Conservation (phyloP, 2,888 invertebrate species). For the Orthosia incerta region DNA sequence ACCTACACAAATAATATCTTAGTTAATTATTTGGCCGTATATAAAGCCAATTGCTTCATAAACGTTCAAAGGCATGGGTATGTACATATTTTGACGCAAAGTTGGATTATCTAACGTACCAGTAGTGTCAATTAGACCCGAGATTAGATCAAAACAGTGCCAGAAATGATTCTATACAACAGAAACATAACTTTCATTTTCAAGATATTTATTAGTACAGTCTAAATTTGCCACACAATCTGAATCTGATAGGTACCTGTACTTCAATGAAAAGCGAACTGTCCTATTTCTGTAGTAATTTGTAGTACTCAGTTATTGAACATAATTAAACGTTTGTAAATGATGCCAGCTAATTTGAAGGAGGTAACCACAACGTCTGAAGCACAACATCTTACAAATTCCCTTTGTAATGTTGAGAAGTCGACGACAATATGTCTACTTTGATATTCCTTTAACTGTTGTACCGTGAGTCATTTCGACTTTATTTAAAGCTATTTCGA, state of each 20-base stretch:
- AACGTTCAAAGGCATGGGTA: neutral
- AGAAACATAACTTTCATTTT: constrained; percentile 11
- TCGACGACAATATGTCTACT: constrained; percentile 39
- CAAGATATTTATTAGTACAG: constrained; percentile 5
- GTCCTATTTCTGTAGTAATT: constrained; percentile 19
- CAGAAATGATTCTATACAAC: neutral
- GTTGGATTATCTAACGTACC: neutral
- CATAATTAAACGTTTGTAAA: constrained; percentile 42
- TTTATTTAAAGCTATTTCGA: constrained; percentile 28
- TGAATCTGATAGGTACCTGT: neutral
- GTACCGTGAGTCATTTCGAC: constrained; percentile 29
- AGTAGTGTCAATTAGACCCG: neutral
- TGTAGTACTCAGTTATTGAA: constrained; percentile 18
- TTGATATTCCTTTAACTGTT: constrained; percentile 31
- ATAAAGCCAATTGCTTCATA: no score
- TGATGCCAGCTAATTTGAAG: constrained; percentile 46
- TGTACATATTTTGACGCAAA: neutral
- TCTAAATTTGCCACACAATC: constrained; percentile 16
- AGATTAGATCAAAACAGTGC: neutral
- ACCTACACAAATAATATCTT: no score
- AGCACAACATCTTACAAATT: constrained; percentile 38
- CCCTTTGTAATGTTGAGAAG: constrained; percentile 47
- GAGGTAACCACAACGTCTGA: constrained; percentile 42
- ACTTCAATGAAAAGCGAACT: constrained; percentile 10
- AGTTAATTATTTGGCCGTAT: no score